Evolutionary conservation across 2,797 vertebrate species (phyloP).

Genomic region (Sebastes aleutianus): DNA sequence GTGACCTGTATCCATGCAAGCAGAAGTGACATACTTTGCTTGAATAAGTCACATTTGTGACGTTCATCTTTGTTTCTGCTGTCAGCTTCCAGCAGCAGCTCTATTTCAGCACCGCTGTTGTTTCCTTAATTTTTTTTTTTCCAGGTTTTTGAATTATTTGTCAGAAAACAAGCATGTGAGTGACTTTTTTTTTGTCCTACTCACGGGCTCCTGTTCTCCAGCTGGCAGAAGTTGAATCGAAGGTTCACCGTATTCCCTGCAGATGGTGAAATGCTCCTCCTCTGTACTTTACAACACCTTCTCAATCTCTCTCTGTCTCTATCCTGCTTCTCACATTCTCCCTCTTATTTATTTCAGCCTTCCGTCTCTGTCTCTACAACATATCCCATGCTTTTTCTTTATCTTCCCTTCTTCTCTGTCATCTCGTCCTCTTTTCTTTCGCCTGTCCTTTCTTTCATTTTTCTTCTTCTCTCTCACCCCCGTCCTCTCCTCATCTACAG

Average conservation of each 20-base stretch:
- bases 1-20: background rate
- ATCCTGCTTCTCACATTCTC: background rate
- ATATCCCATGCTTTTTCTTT: background rate
- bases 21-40: background rate
- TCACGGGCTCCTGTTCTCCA: slow-evolving; percentile 23
- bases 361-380: background rate
- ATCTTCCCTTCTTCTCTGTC: background rate
- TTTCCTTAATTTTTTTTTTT: background rate
- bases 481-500: background rate
- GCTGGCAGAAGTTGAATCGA: slow-evolving; percentile 32
- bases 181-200: background rate
- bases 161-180: slow-evolving; percentile 24
- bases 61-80: background rate
- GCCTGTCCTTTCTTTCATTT: background rate
- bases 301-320: background rate
- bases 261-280: slow-evolving; percentile 11
- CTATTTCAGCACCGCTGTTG: background rate
- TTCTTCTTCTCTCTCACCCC: background rate
- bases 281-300: background rate
- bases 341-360: background rate
- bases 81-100: background rate
- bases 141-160: slow-evolving; percentile 26
- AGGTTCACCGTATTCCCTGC: slow-evolving; percentile 27
- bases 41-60: background rate
- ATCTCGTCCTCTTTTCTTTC: background rate